These are phyloP conservation scores for Acleris cristana DNA, from an alignment of 2,888 invertebrate species.

Conservation along the genomic window DNA sequence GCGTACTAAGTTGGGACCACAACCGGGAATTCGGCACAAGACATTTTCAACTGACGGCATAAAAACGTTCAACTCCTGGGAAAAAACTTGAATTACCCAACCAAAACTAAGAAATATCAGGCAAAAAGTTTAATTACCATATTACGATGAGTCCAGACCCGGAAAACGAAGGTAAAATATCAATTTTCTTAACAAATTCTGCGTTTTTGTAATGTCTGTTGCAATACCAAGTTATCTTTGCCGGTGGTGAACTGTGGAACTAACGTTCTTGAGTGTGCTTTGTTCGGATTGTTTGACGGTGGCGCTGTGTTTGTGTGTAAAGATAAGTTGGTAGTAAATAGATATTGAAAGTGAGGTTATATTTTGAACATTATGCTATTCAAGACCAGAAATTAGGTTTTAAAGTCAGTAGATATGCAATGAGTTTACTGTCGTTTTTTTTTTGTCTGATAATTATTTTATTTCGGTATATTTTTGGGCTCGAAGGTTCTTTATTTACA, in stretches of 20 bases:
- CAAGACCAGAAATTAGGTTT: too few species aligned
- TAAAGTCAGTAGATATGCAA: too few species aligned
- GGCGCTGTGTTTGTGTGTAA: conserved; percentile 11
- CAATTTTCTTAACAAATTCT: conserved; percentile 1
- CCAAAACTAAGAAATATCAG: conserved; percentile 37
- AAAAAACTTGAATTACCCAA: background rate
- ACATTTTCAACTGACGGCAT: conserved; percentile 31
- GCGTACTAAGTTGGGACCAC: conserved; percentile 46
- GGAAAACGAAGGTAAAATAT: conserved; percentile 62
- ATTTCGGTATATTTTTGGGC: too few species aligned
- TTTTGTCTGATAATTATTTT: too few species aligned
- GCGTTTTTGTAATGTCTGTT: background rate
- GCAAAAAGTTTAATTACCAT: background rate
- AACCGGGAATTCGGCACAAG: conserved; percentile 54
- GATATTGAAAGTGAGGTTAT: conserved; percentile 22
- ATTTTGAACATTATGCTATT: conserved; percentile 11
- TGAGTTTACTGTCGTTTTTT: too few species aligned
- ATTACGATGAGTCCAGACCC: conserved; percentile 65
- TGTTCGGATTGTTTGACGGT: conserved; percentile 5
- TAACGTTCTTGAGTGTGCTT: conserved; percentile 2
- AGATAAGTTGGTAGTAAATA: conserved; percentile 6
- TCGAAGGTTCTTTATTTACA: too few species aligned
- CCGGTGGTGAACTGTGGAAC: conserved; percentile 23
- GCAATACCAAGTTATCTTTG: conserved; percentile 16
- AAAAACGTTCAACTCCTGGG: conserved; percentile 31